Evolutionary conservation across 2,113 vertebrate species (phyloP).

Genomic region (Calidris pygmaea): DNA sequence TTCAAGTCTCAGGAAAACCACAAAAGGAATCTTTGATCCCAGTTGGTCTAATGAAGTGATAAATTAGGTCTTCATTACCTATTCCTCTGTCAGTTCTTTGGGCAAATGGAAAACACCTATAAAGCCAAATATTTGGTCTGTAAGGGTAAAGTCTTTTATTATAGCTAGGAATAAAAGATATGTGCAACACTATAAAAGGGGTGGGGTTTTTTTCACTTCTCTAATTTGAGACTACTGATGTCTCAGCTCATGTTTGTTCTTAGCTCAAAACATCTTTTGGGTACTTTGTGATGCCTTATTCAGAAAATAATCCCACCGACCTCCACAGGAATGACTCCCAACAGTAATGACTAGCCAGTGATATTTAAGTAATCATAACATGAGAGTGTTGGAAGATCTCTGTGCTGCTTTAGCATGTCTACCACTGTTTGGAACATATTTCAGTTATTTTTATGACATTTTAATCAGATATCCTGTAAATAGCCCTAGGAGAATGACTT

Average conservation of each 20-base stretch:
- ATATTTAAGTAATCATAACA: not conserved
- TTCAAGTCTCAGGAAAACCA: slow-evolving; percentile 33
- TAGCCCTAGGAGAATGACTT: not conserved
- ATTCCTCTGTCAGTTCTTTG: slow-evolving; percentile 13
- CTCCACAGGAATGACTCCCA: not conserved
- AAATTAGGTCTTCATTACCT: slow-evolving; percentile 10
- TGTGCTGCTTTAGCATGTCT: not conserved
- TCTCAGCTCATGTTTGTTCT: not conserved
- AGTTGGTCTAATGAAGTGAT: slow-evolving; percentile 40
- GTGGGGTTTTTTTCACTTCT: not conserved
- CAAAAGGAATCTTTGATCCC: slow-evolving; percentile 31
- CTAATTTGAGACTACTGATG: not conserved
- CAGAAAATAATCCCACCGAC: not conserved
- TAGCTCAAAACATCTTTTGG: not conserved
- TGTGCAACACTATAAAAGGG: not conserved
- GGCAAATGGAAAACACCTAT: slow-evolving; percentile 15
- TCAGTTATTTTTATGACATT: not conserved
- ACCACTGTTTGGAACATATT: not conserved
- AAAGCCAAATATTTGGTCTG: not conserved
- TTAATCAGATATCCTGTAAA: slow-evolving; percentile 10
- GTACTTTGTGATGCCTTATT: not conserved
- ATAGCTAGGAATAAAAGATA: not conserved
- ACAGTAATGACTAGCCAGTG: not conserved
- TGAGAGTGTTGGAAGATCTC: not conserved
- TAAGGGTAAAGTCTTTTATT: not conserved